Evolutionary conservation across 1,140 invertebrate genomes (phyloP).

Genomic region (Helicoverpa armigera): DNA sequence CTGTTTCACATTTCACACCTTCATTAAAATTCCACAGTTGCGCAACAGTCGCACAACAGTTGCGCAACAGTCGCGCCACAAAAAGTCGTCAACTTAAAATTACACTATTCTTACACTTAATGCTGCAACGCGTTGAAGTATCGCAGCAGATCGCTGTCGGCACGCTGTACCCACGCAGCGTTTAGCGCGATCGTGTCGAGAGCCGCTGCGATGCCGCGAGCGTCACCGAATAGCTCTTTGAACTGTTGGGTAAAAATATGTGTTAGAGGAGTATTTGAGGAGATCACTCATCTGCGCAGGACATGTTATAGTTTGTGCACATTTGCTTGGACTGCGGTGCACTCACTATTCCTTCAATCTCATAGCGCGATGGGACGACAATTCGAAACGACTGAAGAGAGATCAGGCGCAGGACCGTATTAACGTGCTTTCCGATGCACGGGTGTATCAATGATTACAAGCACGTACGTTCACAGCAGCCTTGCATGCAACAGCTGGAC

Average conservation of each 20-base stretch:
- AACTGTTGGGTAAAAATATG: slow-evolving; percentile 61
- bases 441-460: too few relatives aligned
- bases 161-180: slow-evolving; percentile 70
- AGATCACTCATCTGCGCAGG: neutral
- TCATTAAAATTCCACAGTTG: neutral
- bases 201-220: slow-evolving; percentile 58
- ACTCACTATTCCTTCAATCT: too few relatives aligned
- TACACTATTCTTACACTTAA: neutral
- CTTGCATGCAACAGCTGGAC: too few relatives aligned
- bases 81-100: neutral
- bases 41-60: neutral
- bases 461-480: too few relatives aligned
- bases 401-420: too few relatives aligned
- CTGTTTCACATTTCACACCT: too few relatives aligned
- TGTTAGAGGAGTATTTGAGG: neutral
- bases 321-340: too few relatives aligned
- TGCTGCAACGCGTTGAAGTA: slow-evolving; percentile 66
- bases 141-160: slow-evolving; percentile 69
- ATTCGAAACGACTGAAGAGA: too few relatives aligned
- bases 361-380: too few relatives aligned
- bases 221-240: slow-evolving; percentile 70
- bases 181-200: slow-evolving; percentile 76
- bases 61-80: neutral
- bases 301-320: too few relatives aligned
- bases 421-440: too few relatives aligned